Conservation (phyloP, 2,888 invertebrate genomes). For the Meteorus cinctellus region DNA sequence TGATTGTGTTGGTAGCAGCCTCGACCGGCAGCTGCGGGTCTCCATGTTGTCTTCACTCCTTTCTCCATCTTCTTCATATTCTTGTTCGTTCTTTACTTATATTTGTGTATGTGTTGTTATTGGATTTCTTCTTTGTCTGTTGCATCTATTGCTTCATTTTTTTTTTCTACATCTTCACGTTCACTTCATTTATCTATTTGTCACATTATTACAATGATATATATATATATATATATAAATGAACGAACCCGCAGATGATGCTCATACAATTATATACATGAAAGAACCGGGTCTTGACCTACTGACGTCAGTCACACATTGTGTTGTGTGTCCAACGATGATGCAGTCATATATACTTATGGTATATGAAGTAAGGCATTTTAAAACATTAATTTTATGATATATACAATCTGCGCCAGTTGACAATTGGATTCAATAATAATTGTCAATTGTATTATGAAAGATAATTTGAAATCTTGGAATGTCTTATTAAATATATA, state of each 20-base stretch:
- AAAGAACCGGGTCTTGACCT: constrained; percentile 57
- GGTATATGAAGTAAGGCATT: background rate
- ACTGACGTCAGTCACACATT: constrained; percentile 58
- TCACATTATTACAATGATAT: constrained; percentile 12
- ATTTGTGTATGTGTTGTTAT: constrained; percentile 7
- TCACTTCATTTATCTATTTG: constrained; percentile 18
- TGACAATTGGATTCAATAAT: constrained; percentile 5
- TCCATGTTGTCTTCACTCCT: constrained; percentile 43
- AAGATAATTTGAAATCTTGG: background rate
- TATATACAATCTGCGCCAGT: constrained; percentile 7
- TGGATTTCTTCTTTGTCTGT: constrained; percentile 10
- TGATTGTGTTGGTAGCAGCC: constrained; percentile 70
- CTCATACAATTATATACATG: constrained; percentile 48
- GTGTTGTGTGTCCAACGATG: background rate
- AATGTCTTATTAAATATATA: too few species aligned
- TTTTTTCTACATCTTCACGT: constrained; percentile 19
- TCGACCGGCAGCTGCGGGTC: constrained; percentile 68
- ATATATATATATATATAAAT: constrained; percentile 18
- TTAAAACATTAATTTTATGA: background rate
- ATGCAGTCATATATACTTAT: background rate
- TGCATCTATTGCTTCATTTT: constrained; percentile 14
- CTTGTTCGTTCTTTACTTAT: constrained; percentile 30
- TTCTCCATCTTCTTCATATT: constrained; percentile 30
- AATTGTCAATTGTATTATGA: background rate
- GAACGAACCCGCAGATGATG: constrained; percentile 59